Evolutionary conservation across 2,888 invertebrate genomes (phyloP).

Genomic region (Nephrotoma appendiculata): DNA sequence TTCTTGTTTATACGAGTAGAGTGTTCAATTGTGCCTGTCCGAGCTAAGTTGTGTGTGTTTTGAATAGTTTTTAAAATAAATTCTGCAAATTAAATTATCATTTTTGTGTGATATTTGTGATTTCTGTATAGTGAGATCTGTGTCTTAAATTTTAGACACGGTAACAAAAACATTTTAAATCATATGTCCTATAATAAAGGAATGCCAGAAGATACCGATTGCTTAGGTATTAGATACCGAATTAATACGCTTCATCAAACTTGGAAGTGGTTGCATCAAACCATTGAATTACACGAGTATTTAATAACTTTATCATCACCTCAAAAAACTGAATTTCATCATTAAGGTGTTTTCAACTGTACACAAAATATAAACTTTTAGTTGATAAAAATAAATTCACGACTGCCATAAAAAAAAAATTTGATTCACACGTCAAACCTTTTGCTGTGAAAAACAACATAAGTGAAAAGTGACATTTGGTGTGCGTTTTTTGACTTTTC

Average conservation of each 20-base stretch:
- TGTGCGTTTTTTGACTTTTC: background rate
- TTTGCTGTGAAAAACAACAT: background rate
- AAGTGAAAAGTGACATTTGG: background rate
- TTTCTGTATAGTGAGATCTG: background rate
- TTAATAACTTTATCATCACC: slow-evolving; percentile 66
- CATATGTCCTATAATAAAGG: slow-evolving; percentile 20
- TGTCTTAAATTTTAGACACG: background rate
- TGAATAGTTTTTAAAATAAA: background rate
- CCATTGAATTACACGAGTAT: slow-evolving; percentile 75
- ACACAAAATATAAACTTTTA: background rate
- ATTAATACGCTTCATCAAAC: slow-evolving; percentile 80
- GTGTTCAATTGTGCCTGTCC: background rate
- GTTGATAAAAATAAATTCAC: background rate
- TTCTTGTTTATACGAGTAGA: background rate
- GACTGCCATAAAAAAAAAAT: background rate
- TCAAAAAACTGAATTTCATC: slow-evolving; percentile 31
- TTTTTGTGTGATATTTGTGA: background rate
- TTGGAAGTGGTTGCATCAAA: slow-evolving; percentile 91
- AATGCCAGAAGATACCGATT: slow-evolving; percentile 32
- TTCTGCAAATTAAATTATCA: background rate
- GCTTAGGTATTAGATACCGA: slow-evolving; percentile 76
- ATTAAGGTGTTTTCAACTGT: slow-evolving; percentile 30
- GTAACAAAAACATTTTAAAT: background rate
- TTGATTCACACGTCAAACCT: background rate
- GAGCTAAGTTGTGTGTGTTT: slow-evolving; percentile 9